Conservation (phyloP, 1,140 invertebrate genomes). For the Galleria mellonella region DNA sequence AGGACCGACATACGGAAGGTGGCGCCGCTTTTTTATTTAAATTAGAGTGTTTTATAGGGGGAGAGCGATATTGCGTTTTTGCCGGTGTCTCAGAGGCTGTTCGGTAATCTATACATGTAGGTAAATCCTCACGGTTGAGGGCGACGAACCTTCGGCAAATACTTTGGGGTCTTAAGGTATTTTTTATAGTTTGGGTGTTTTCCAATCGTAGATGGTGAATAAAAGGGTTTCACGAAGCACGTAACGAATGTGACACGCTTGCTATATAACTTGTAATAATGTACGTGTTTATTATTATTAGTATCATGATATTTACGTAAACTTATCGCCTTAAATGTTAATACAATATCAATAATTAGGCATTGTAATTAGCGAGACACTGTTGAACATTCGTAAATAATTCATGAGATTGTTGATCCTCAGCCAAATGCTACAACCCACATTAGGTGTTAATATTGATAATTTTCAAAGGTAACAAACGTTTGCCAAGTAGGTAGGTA, state of each 20-base stretch:
- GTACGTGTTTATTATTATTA: too few species aligned
- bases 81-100: slow-evolving; percentile 56
- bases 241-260: slow-evolving; percentile 2
- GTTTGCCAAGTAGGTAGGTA: slow-evolving; percentile 5
- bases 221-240: slow-evolving; percentile 12
- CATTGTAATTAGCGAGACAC: slow-evolving; percentile 24
- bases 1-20: slow-evolving; percentile 72
- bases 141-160: slow-evolving; percentile 39
- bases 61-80: slow-evolving; percentile 70
- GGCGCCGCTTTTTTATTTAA: slow-evolving; percentile 74
- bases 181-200: slow-evolving; percentile 24
- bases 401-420: slow-evolving; percentile 45
- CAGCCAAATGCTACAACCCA: slow-evolving; percentile 38
- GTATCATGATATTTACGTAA: background rate
- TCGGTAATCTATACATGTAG: slow-evolving; percentile 47
- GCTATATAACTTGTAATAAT: background rate
- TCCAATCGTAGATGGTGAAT: slow-evolving; percentile 13
- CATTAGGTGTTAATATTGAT: slow-evolving; percentile 29
- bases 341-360: slow-evolving; percentile 21
- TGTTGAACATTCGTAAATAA: slow-evolving; percentile 37
- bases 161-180: slow-evolving; percentile 28
- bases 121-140: slow-evolving; percentile 34
- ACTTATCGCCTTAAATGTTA: slow-evolving; percentile 5
- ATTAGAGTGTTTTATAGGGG: slow-evolving; percentile 73
- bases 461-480: slow-evolving; percentile 18